Percentiles rank a stretch among this genome's conserved stretches.
Evolutionary conservation across 2,113 vertebrate genomes (phyloP).

Genomic region (Procavia capensis): DNA sequence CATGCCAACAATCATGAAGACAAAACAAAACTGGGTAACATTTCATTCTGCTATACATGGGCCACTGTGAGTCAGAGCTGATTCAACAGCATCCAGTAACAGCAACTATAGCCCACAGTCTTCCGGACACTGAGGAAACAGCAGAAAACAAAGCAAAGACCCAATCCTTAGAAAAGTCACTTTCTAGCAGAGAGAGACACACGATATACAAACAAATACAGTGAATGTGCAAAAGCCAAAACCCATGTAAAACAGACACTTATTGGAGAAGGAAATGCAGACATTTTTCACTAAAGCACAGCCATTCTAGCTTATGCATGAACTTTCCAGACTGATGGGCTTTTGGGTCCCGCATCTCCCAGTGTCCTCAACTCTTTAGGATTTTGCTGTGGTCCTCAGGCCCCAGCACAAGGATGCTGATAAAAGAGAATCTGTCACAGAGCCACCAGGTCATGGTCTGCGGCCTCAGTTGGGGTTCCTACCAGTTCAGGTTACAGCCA

Average conservation of each 20-base stretch:
- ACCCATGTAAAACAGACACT: not conserved
- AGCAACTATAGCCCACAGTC: not conserved
- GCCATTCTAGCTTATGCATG: not conserved
- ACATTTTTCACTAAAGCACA: no score
- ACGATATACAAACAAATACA: not conserved
- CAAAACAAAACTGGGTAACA: no score
- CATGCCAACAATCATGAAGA: no score
- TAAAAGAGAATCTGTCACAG: not conserved
- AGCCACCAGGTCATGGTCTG: not conserved
- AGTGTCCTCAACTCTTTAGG: not conserved
- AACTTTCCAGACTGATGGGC: not conserved
- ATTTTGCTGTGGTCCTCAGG: not conserved
- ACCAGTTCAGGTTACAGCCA: not conserved
- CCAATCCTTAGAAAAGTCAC: not conserved
- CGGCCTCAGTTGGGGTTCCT: not conserved
- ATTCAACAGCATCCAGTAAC: not conserved
- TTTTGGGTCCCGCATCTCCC: not conserved
- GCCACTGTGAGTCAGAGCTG: not conserved
- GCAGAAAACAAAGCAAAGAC: not conserved
- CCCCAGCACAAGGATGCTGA: not conserved
- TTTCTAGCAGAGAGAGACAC: not conserved
- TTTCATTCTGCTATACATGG: not conserved
- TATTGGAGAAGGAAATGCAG: no score
- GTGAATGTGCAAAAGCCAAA: not conserved
- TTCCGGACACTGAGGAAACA: not conserved